Percentiles rank a stretch among this genome's conserved stretches.
Conservation (phyloP, 2,888 invertebrate species). For the Lasioglossum morio region DNA sequence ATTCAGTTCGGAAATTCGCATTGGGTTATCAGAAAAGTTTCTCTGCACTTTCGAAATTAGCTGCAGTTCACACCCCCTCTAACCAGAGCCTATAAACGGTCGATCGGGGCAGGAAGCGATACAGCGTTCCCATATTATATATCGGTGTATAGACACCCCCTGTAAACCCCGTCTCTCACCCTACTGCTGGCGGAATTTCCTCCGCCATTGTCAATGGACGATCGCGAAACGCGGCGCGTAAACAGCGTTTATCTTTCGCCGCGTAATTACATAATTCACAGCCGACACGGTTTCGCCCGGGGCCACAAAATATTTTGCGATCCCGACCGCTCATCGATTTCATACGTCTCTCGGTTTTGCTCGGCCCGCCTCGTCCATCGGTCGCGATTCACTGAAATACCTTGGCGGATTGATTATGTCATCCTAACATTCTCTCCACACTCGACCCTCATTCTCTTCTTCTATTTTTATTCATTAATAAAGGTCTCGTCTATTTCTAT, state of each 20-base stretch:
- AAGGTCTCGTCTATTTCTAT: background rate
- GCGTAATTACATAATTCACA: constrained; percentile 50
- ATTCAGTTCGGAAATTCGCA: background rate
- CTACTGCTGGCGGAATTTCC: constrained; percentile 23
- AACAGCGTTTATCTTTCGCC: constrained; percentile 35
- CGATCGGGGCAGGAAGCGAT: constrained; percentile 19
- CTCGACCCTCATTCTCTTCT: background rate
- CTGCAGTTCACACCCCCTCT: background rate
- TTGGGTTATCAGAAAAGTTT: background rate
- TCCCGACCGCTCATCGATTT: constrained; percentile 17
- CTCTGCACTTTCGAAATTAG: constrained; percentile 1
- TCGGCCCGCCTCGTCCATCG: constrained; percentile 4
- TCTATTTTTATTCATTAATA: background rate
- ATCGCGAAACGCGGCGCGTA: constrained; percentile 30
- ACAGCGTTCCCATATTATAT: constrained; percentile 29
- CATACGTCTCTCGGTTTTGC: constrained; percentile 7
- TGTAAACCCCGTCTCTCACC: background rate
- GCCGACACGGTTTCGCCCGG: constrained; percentile 14
- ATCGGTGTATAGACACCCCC: constrained; percentile 3
- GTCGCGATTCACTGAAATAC: background rate
- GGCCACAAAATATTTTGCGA: constrained; percentile 17
- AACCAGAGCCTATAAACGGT: constrained; percentile 15
- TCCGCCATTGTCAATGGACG: constrained; percentile 25
- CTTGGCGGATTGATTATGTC: background rate
- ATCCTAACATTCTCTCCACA: background rate